These are phyloP conservation scores for Cerastis rubricosa DNA, from an alignment of 2,888 invertebrate genomes.

Conservation along the genomic window DNA sequence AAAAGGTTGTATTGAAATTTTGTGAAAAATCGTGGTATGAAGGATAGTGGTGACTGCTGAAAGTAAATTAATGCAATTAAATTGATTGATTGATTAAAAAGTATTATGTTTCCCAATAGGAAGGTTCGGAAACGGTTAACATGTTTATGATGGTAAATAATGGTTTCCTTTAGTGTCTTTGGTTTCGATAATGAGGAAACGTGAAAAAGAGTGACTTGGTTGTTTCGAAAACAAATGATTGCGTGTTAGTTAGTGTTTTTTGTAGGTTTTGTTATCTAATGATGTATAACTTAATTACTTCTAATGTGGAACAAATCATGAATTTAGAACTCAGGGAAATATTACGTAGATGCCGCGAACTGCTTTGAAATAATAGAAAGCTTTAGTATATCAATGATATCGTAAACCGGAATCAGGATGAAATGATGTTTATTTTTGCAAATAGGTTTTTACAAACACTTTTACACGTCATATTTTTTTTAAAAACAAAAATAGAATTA, in stretches of 20 bases:
- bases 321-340: background rate
- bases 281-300: conserved; percentile 2
- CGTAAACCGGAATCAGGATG: background rate
- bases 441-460: too few species aligned
- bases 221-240: conserved; percentile 13
- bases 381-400: background rate
- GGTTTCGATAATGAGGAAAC: conserved; percentile 28
- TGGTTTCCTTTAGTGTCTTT: conserved; percentile 37
- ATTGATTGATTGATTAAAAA: background rate
- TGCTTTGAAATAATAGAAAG: background rate
- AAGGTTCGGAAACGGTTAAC: conserved; percentile 25
- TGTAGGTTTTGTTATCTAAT: background rate
- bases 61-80: background rate
- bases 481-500: too few species aligned
- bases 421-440: too few species aligned
- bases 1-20: background rate
- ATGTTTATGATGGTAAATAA: conserved; percentile 39
- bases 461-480: too few species aligned
- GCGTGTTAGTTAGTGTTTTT: background rate
- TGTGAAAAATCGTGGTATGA: too few species aligned
- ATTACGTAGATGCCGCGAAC: background rate
- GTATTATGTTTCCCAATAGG: conserved; percentile 33
- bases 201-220: background rate
- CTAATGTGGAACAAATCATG: background rate
- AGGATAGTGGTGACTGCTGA: background rate